Conservation (phyloP, 2,888 invertebrate species). For the Lasioglossum leucozonium region DNA sequence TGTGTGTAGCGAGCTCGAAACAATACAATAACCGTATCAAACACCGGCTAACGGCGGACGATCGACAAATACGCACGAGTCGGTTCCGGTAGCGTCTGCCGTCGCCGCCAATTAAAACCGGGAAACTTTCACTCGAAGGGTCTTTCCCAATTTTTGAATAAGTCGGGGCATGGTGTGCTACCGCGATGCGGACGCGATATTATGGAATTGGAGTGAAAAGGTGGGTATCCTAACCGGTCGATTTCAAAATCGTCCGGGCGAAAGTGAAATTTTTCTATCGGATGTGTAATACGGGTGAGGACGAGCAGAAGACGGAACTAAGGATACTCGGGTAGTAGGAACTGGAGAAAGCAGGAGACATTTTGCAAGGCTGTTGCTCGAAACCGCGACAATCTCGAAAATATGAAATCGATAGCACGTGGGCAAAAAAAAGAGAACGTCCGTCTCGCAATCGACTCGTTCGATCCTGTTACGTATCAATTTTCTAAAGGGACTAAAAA, state of each 20-base stretch:
- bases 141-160: constrained; percentile 40
- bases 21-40: neutral
- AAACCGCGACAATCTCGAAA: neutral
- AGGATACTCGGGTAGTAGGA: constrained; percentile 15
- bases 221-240: neutral
- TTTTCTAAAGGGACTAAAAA: neutral
- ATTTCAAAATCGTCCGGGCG: constrained; percentile 55
- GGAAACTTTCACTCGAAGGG: constrained; percentile 42
- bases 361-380: constrained; percentile 2
- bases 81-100: neutral
- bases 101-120: neutral
- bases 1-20: too few relatives aligned
- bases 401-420: constrained; percentile 3
- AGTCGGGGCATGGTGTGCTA: neutral
- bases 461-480: neutral
- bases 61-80: neutral
- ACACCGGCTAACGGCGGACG: neutral
- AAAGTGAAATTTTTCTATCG: constrained; percentile 55
- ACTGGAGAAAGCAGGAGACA: constrained; percentile 30
- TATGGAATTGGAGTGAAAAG: constrained; percentile 53
- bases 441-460: neutral
- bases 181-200: constrained; percentile 9
- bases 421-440: neutral
- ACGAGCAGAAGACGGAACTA: neutral
- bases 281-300: neutral